Percentiles rank a stretch among this genome's conserved stretches.
Conservation (phyloP, 2,888 invertebrate genomes). For the Melitaea athalia region DNA sequence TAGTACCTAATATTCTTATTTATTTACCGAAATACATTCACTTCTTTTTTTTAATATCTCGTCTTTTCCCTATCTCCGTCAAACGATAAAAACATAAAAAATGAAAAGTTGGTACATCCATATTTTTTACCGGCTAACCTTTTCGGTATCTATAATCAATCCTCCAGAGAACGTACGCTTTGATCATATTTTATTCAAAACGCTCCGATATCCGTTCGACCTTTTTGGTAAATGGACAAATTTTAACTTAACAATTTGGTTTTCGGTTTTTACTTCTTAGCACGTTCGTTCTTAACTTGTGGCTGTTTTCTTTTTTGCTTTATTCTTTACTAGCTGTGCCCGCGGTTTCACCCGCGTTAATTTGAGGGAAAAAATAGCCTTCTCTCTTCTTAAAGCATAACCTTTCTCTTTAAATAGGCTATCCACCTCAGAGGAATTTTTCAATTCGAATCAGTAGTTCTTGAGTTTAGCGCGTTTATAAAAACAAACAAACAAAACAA, state of each 20-base stretch:
- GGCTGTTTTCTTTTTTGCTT: too few species aligned
- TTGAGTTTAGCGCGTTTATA: too few species aligned
- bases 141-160: not conserved
- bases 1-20: not conserved
- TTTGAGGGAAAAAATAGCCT: too few species aligned
- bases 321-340: too few species aligned
- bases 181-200: not conserved
- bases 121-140: not conserved
- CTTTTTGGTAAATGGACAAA: not conserved
- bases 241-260: not conserved
- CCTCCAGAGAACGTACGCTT: not conserved
- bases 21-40: not conserved
- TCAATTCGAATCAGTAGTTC: too few species aligned
- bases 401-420: too few species aligned
- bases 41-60: not conserved
- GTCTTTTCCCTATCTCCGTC: not conserved
- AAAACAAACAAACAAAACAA: too few species aligned
- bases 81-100: not conserved
- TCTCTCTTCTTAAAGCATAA: too few species aligned
- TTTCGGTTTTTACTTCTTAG: not conserved
- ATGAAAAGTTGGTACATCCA: not conserved
- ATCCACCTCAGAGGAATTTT: too few species aligned
- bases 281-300: too few species aligned
- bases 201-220: not conserved
- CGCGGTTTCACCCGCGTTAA: too few species aligned